Evolutionary conservation across 2,888 invertebrate species (phyloP).

Genomic region (Dexiosoma caninum): DNA sequence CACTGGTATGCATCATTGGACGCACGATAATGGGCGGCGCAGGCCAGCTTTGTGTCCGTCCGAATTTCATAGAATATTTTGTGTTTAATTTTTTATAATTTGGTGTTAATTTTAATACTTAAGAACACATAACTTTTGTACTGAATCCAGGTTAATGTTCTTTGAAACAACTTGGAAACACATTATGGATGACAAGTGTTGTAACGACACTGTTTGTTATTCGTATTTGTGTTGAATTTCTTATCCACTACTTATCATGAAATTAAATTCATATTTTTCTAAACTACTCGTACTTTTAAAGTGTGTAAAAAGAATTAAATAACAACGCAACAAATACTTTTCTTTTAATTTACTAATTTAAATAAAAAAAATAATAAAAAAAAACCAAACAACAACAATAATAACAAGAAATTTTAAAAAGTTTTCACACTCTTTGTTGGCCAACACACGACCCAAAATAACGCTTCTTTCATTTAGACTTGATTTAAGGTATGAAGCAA

Average conservation of each 20-base stretch:
- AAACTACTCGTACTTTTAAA: background rate
- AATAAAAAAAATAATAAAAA: background rate
- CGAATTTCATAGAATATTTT: slow-evolving; percentile 15
- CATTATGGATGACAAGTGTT: slow-evolving; percentile 1
- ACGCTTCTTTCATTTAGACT: background rate
- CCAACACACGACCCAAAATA: background rate
- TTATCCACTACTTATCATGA: background rate
- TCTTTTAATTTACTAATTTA: background rate
- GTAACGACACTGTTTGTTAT: background rate
- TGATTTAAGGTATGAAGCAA: no score
- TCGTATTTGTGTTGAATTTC: background rate
- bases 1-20: no score
- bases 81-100: background rate
- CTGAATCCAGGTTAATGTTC: slow-evolving; percentile 15
- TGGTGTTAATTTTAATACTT: background rate
- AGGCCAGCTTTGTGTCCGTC: no score
- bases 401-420: background rate
- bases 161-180: slow-evolving; percentile 20
- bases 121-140: background rate
- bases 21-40: no score
- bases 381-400: no score
- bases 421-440: background rate
- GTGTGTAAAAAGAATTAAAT: background rate
- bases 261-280: background rate
- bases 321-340: background rate